Evolutionary conservation across 2,113 vertebrate genomes (phyloP).

Genomic region (Otocyon megalotis): DNA sequence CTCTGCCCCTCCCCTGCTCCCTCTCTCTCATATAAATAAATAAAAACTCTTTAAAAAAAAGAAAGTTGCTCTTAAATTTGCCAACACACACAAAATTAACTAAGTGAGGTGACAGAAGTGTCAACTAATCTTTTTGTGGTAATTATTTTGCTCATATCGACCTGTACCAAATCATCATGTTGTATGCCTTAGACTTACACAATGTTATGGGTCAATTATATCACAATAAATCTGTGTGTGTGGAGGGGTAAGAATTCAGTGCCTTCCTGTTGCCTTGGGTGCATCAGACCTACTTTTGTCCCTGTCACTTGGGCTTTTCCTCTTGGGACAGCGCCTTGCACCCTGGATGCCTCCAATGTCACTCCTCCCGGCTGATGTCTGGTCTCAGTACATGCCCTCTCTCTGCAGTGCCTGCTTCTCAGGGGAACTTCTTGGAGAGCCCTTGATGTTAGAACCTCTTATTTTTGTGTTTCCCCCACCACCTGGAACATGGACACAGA

Average conservation of each 20-base stretch:
- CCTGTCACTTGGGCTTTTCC: not conserved
- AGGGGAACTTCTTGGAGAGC: not conserved
- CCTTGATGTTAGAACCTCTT: not conserved
- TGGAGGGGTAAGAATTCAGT: not conserved
- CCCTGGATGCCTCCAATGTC: accelerated
- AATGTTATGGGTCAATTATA: not conserved
- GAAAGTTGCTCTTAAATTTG: not conserved
- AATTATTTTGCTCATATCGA: not conserved
- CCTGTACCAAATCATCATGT: not conserved
- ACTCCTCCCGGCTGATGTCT: not conserved
- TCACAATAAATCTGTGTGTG: not conserved
- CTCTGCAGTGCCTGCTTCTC: not conserved
- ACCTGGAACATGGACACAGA: not conserved
- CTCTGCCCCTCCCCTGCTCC: not conserved
- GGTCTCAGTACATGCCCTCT: not conserved
- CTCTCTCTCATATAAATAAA: not conserved
- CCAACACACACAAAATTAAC: not conserved
- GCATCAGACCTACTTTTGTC: no score
- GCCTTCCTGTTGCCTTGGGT: not conserved
- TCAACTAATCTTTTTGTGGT: not conserved
- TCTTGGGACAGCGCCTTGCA: not conserved
- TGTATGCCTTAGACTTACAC: not conserved
- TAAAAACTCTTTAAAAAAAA: not conserved
- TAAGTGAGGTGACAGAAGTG: not conserved
- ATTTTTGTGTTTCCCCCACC: not conserved